phyloP scores from a whole-genome alignment of 1,140 invertebrate species.

The Epicauta chinensis region DNA sequence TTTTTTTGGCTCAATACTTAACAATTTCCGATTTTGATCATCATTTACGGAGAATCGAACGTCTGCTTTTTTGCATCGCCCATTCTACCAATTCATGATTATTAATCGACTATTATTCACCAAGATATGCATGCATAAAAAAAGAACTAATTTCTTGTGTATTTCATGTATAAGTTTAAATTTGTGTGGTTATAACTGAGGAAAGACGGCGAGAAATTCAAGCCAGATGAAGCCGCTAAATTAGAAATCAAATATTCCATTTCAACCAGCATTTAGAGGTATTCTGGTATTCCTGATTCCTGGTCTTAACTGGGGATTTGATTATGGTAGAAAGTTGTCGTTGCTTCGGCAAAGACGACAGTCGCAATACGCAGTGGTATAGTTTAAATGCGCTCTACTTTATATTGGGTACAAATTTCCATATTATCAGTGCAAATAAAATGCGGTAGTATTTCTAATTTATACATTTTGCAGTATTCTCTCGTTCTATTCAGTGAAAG shows the following conservation, averaged over 20 bases:
- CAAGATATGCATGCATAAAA: too few species aligned
- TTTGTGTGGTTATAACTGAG: neutral
- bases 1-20: neutral
- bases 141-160: too few species aligned
- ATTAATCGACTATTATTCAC: too few species aligned
- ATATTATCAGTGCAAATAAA: neutral
- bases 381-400: slow-evolving; percentile 13
- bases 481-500: too few species aligned
- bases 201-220: slow-evolving; percentile 3
- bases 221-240: slow-evolving; percentile 16
- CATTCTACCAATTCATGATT: too few species aligned
- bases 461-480: too few species aligned
- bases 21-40: too few species aligned
- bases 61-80: neutral
- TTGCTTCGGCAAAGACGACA: too few species aligned
- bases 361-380: slow-evolving; percentile 14
- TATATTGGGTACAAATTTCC: slow-evolving; percentile 9
- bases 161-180: neutral
- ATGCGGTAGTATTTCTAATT: too few species aligned
- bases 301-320: slow-evolving; percentile 23
- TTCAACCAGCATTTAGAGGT: slow-evolving; percentile 15
- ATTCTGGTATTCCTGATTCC: slow-evolving; percentile 21
- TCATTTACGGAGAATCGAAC: too few species aligned
- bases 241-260: slow-evolving; percentile 31
- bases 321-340: slow-evolving; percentile 2